A percentile compares a stretch with the other conserved stretches of the same genome.
Evolutionary conservation across 1,140 invertebrate species (phyloP).

Genomic region (Vollenhovia emeryi): DNA sequence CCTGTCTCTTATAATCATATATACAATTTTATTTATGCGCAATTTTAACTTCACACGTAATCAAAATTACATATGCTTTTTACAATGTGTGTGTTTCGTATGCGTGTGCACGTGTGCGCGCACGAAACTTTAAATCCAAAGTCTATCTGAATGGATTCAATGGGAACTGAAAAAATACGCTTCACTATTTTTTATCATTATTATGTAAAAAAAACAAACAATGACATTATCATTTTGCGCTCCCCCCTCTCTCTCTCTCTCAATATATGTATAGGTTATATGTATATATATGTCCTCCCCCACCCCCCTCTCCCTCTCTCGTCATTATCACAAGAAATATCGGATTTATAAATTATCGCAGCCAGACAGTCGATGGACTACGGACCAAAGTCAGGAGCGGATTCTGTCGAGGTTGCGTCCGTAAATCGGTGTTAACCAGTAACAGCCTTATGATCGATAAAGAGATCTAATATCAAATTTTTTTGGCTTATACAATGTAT

Average conservation of each 20-base stretch:
- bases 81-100: too few relatives aligned
- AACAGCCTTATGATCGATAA: not conserved
- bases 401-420: constrained; percentile 22
- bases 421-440: not conserved
- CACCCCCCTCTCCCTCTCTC: not conserved
- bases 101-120: too few relatives aligned
- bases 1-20: not conserved
- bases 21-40: not conserved
- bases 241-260: not conserved
- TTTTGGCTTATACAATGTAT: not conserved
- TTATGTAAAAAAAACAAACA: not conserved
- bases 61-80: not conserved
- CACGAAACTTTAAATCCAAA: not conserved
- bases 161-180: not conserved
- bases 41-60: not conserved
- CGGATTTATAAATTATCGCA: constrained; percentile 61
- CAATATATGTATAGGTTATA: too few relatives aligned
- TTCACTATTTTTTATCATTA: constrained; percentile 21
- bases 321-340: constrained; percentile 52
- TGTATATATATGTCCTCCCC: too few relatives aligned
- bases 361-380: constrained; percentile 66
- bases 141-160: too few relatives aligned
- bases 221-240: not conserved
- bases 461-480: not conserved
- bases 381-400: constrained; percentile 53